Evolutionary conservation across 2,113 vertebrate species (phyloP), one percentile per base, ranked within the genome.

Genomic region (Dissostichus mawsoni): DNA sequence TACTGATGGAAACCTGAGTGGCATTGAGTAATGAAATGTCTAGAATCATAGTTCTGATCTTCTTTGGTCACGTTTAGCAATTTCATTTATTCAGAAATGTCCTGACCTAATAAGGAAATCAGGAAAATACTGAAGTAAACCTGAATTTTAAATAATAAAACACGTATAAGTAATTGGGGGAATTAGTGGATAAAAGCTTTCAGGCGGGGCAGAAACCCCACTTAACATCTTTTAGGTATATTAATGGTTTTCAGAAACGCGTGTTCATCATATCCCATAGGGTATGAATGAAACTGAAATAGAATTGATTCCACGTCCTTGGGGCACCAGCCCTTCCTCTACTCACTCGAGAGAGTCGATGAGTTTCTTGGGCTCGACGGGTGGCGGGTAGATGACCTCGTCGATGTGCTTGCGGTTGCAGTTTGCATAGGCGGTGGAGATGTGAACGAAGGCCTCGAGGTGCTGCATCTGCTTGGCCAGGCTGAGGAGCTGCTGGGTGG

Each of bases 371-470:
- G 97, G 98, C 82, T 98, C 97, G 8, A 97, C 96, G 0, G 98
- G 95, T 3, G 96, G 97, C 0, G 97, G 96, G 87, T 99, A 99
- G 93, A 99, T 94, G 87, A 98, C 83, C 89, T 99, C 98, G 1
- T 99, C 98, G 14, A 99, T 99, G 94, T 96, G 92, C 55, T 91
- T 95, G 81, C 96, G 95, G 90, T 98, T 94, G 65, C 98, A 99
- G 89, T 99, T 97, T 80, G 98, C 95, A 83, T 96, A 99, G 90
- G 98, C 98, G 0, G 98, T 99, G 81, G 97, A 98, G 93, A 98
- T 93, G 85, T 99, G 98, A 73, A 99, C 92, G 93, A 99, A 98
- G 90, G 95, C 97, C 86, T 98, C 95, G 0, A 99, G 96, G 73
- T 96, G 96, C 48, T 95, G 92, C 97, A 99, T 99, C 95, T 96